Conservation (phyloP, 2,888 invertebrate genomes). For the Pammene fasciana region DNA sequence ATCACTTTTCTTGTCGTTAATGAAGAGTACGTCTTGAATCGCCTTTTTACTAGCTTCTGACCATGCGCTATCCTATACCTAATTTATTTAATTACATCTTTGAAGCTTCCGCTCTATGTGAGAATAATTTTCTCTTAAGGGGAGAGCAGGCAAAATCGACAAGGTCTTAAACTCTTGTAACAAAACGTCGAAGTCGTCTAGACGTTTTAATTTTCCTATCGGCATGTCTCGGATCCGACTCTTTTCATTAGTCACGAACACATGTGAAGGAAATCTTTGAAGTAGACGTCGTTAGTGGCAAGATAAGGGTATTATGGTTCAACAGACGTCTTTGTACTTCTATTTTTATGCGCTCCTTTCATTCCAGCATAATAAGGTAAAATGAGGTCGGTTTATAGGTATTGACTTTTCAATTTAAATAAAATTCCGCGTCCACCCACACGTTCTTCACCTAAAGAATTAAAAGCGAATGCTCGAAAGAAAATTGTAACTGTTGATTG, state of each 20-base stretch:
- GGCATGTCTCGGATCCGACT: conserved; percentile 71
- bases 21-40: conserved; percentile 79
- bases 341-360: conserved; percentile 47
- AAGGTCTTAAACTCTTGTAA: conserved; percentile 53
- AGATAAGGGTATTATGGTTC: conserved; percentile 66
- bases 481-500: conserved; percentile 36
- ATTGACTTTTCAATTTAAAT: conserved; percentile 27
- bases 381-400: conserved; percentile 25
- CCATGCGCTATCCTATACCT: conserved; percentile 55
- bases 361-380: conserved; percentile 26
- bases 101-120: conserved; percentile 18
- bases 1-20: conserved; percentile 83
- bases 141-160: conserved; percentile 2
- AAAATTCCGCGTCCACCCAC: conserved; percentile 12
- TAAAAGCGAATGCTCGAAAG: conserved; percentile 2
- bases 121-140: conserved; percentile 11
- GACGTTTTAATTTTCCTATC: conserved; percentile 83
- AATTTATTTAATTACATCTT: conserved; percentile 61
- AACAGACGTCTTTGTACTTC: conserved; percentile 55
- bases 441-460: background rate
- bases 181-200: conserved; percentile 74
- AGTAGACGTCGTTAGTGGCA: conserved; percentile 71
- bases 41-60: conserved; percentile 64
- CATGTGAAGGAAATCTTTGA: conserved; percentile 77
- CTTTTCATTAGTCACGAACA: conserved; percentile 76